Conservation (phyloP, 2,113 vertebrate genomes). For the Boleophthalmus pectinirostris region DNA sequence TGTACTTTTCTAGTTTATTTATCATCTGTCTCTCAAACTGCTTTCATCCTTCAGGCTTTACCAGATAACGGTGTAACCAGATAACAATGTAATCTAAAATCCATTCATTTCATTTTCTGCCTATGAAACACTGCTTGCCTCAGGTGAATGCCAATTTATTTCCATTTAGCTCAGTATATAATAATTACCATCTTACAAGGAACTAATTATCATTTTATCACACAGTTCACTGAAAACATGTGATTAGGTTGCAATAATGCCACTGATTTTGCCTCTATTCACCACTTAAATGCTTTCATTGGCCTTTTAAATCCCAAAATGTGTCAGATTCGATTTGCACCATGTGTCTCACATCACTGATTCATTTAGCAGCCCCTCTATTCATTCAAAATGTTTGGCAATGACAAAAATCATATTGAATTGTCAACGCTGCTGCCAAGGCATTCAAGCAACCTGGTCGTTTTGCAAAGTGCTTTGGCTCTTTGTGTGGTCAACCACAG, state of each 20-base stretch:
- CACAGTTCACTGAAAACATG: constrained; percentile 10
- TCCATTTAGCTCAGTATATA: constrained; percentile 18
- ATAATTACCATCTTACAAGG: constrained; percentile 6
- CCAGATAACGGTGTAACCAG: constrained; percentile 11
- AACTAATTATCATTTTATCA: constrained; percentile 13
- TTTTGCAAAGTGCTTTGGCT: constrained; percentile 26
- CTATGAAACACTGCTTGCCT: neutral
- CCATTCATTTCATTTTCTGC: constrained; percentile 2
- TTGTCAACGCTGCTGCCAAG: constrained; percentile 42
- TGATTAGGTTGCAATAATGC: neutral
- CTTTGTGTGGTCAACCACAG: constrained; percentile 49
- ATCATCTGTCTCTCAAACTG: constrained; percentile 15
- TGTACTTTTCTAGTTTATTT: constrained; percentile 23
- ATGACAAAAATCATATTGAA: constrained; percentile 52
- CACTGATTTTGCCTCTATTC: constrained; percentile 1
- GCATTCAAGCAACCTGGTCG: constrained; percentile 13
- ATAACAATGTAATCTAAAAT: constrained; percentile 20
- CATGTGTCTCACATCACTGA: constrained; percentile 38
- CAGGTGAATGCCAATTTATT: constrained; percentile 1
- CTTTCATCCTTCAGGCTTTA: constrained; percentile 18
- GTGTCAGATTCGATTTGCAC: constrained; percentile 19
- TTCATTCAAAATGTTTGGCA: constrained; percentile 40
- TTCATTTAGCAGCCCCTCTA: constrained; percentile 32
- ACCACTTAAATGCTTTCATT: constrained; percentile 6
- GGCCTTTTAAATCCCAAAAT: constrained; percentile 14